Percentiles rank a stretch among this genome's conserved stretches.
Evolutionary conservation across 2,888 invertebrate species (phyloP).

Genomic region (Epistrophella euchroma): DNA sequence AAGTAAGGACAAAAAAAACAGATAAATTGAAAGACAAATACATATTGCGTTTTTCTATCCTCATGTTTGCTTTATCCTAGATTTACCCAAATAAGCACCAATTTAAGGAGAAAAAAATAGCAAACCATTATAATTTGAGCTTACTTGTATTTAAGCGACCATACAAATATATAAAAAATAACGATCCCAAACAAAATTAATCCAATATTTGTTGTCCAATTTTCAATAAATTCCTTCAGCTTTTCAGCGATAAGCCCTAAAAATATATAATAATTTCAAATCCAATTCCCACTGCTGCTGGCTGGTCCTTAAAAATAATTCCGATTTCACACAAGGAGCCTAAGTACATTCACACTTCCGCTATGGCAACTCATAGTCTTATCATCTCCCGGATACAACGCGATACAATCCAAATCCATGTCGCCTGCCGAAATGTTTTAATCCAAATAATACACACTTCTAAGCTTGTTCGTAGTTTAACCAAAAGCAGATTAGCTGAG

Average conservation of each 20-base stretch:
- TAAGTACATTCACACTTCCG: slow-evolving; percentile 6
- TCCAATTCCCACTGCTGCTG: slow-evolving; percentile 25
- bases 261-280: neutral
- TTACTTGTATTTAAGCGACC: neutral
- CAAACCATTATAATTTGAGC: neutral
- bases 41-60: too few species aligned
- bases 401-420: slow-evolving; percentile 27
- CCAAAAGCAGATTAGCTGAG: slow-evolving; percentile 60
- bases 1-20: too few species aligned
- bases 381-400: neutral
- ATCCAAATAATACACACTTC: slow-evolving; percentile 67
- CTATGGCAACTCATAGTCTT: neutral
- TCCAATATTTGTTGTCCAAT: neutral
- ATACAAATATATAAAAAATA: neutral
- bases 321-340: slow-evolving; percentile 31
- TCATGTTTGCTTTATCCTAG: too few species aligned
- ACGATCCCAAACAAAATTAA: neutral
- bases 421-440: slow-evolving; percentile 57
- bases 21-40: too few species aligned
- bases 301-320: slow-evolving; percentile 53
- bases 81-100: neutral
- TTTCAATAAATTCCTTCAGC: slow-evolving; percentile 1
- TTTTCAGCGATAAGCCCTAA: neutral
- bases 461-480: slow-evolving; percentile 66
- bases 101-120: neutral